A percentile compares a stretch with the other conserved stretches of the same genome.
Conservation (phyloP, 2,888 invertebrate genomes). For the Xestia c-nigrum region DNA sequence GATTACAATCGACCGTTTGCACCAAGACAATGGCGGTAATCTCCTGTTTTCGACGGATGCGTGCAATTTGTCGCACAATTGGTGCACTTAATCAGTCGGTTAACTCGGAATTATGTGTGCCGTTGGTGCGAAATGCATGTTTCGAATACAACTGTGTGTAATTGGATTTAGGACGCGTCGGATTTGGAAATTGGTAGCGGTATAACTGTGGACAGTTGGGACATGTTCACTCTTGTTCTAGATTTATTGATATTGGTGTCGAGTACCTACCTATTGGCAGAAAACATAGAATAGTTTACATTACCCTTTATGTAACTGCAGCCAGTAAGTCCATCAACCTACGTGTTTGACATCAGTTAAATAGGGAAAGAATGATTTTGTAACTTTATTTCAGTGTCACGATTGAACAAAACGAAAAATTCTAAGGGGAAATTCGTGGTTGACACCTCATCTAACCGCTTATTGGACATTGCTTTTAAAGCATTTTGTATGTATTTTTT, state of each 20-base stretch:
- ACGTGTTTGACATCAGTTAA: not conserved
- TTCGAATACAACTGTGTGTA: slow-evolving; percentile 37
- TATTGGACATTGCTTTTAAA: not conserved
- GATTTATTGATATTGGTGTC: slow-evolving; percentile 29
- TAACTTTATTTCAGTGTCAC: not conserved
- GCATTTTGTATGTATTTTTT: not conserved
- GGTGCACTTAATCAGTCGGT: slow-evolving; percentile 74
- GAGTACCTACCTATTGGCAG: not conserved
- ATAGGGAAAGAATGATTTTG: not conserved
- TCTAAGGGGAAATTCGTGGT: not conserved
- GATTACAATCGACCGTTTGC: slow-evolving; percentile 46
- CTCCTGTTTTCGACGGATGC: slow-evolving; percentile 74
- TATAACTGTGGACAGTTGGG: slow-evolving; percentile 1
- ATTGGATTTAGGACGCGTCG: slow-evolving; percentile 43
- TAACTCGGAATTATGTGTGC: slow-evolving; percentile 64
- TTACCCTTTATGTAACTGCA: not conserved
- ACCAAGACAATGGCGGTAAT: slow-evolving; percentile 73
- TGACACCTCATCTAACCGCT: not conserved
- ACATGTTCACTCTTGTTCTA: not conserved
- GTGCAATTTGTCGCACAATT: slow-evolving; percentile 80
- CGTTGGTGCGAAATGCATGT: slow-evolving; percentile 48
- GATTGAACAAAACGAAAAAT: not conserved
- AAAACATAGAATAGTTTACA: not conserved
- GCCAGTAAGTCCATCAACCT: not conserved
- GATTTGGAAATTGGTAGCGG: slow-evolving; percentile 31